Conservation (phyloP, 92 coral and sea anemone species). For the Pocillopora grandis region DNA sequence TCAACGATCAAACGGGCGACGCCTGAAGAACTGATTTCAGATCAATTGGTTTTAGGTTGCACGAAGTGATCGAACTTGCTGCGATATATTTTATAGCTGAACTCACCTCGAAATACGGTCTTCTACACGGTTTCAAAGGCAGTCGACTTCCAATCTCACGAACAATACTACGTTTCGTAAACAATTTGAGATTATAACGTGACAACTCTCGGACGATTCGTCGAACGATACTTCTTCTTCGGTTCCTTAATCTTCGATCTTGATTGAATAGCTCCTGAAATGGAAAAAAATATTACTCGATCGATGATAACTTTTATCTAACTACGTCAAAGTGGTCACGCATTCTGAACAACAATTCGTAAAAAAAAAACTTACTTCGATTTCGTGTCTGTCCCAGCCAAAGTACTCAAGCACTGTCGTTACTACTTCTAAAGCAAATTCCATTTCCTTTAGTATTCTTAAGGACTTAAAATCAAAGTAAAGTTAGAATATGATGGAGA, state of each 20-base stretch:
- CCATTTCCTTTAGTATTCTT: constrained; percentile 39
- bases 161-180: constrained; percentile 81
- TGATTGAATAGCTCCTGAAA: constrained; percentile 39
- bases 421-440: constrained; percentile 51
- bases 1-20: not conserved
- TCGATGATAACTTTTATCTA: not conserved
- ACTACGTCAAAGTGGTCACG: not conserved
- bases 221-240: constrained; percentile 76
- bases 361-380: constrained; percentile 48
- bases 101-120: constrained; percentile 87
- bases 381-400: constrained; percentile 77
- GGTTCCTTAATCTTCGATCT: constrained; percentile 46
- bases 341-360: not conserved
- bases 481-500: not conserved
- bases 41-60: not conserved
- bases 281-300: not conserved
- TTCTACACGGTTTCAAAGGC: constrained; percentile 78
- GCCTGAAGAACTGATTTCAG: not conserved
- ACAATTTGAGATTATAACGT: constrained; percentile 45
- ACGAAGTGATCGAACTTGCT: no score
- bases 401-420: constrained; percentile 64
- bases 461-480: not conserved
- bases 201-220: constrained; percentile 67
- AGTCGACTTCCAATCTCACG: constrained; percentile 92
- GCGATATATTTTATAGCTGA: not conserved